Conservation (phyloP, 2,113 vertebrate genomes). For the Hyperoodon ampullatus region DNA sequence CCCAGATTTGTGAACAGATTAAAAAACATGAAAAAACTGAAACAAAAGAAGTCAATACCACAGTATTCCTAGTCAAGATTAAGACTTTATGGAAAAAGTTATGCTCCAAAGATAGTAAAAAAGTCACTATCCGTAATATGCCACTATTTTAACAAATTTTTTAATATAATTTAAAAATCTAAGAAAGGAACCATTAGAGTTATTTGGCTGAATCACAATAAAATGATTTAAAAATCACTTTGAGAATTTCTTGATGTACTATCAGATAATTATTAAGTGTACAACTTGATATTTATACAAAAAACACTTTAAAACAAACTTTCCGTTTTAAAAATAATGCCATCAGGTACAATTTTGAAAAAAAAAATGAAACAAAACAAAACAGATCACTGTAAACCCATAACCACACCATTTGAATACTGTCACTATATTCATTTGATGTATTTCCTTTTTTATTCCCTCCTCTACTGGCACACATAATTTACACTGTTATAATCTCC, state of each 20-base stretch:
- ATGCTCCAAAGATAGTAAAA: neutral
- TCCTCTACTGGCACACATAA: neutral
- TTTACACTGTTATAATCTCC: neutral
- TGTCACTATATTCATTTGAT: neutral
- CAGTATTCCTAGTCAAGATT: neutral
- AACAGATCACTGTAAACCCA: neutral
- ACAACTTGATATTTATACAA: neutral
- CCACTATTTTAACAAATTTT: neutral
- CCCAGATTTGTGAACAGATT: neutral
- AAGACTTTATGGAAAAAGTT: neutral
- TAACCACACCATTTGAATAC: neutral
- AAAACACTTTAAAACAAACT: neutral
- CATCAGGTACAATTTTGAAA: neutral
- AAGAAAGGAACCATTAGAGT: neutral
- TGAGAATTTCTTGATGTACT: neutral
- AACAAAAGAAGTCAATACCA: neutral
- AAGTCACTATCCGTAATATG: neutral
- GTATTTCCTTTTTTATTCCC: neutral
- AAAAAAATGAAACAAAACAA: neutral
- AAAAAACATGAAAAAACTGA: too few relatives aligned
- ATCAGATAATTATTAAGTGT: neutral
- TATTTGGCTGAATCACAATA: neutral
- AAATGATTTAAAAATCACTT: constrained; percentile 23
- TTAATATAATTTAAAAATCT: neutral
- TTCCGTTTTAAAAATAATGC: constrained; percentile 3